Conservation (phyloP, 2,888 invertebrate genomes). For the Eupithecia dodoneata region DNA sequence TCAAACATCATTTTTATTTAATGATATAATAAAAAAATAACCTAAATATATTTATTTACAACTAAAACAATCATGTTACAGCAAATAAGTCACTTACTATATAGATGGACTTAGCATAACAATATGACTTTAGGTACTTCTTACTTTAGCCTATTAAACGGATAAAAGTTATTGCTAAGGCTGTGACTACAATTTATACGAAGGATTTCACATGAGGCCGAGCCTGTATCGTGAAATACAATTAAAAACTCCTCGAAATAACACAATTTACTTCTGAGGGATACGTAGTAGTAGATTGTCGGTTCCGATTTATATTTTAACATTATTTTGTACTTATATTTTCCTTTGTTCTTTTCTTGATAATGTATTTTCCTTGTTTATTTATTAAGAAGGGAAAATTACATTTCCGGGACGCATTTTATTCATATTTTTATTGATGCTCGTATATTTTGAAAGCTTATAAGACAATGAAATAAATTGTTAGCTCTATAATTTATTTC, state of each 20-base stretch:
- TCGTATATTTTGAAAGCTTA: not conserved
- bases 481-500: not conserved
- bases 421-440: not conserved
- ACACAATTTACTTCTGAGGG: not conserved
- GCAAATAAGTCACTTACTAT: no score
- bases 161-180: no score
- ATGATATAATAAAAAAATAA: no score
- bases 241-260: not conserved
- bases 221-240: no score
- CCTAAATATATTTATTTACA: no score
- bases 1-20: no score
- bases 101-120: no score
- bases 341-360: not conserved
- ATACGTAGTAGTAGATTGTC: not conserved
- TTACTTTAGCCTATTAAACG: no score
- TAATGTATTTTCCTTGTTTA: not conserved
- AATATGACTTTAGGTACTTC: no score
- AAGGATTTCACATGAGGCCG: no score
- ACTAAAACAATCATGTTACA: no score
- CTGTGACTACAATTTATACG: no score
- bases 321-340: not conserved
- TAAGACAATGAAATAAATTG: not conserved
- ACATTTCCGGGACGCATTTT: not conserved
- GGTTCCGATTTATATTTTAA: not conserved
- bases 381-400: not conserved